phyloP scores from a whole-genome alignment of 2,113 vertebrate genomes.

The Apistogramma diplotaenia region DNA sequence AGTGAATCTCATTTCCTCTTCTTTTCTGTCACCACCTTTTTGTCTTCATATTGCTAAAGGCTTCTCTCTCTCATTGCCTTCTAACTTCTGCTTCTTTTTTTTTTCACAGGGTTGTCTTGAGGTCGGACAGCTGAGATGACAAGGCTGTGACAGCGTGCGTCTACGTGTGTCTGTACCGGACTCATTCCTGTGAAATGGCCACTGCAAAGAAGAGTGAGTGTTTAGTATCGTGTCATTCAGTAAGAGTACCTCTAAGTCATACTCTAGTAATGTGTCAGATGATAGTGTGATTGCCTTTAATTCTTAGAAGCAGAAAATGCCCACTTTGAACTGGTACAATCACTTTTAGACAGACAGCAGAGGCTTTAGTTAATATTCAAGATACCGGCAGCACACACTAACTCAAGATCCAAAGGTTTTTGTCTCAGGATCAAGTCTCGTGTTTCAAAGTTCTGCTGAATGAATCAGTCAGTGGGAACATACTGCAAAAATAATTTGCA shows the following conservation, averaged over 20 bases:
- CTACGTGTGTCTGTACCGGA: conserved; percentile 31
- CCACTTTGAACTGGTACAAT: neutral
- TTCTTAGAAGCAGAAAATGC: neutral
- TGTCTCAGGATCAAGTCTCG: neutral
- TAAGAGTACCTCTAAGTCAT: neutral
- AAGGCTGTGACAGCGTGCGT: conserved; percentile 58
- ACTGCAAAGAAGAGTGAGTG: conserved; percentile 76
- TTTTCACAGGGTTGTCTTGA: conserved; percentile 55
- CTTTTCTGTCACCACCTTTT: neutral
- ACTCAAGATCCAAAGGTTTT: neutral
- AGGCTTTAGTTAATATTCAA: neutral
- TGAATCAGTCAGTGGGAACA: neutral
- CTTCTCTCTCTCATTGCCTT: neutral
- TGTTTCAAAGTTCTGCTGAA: neutral
- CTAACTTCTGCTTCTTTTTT: neutral
- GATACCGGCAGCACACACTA: neutral
- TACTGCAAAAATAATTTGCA: neutral
- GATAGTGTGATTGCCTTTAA: neutral
- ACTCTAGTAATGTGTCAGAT: neutral
- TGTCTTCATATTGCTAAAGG: neutral
- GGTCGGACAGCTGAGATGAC: conserved; percentile 53
- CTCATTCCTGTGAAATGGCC: conserved; percentile 63
- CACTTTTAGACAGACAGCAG: neutral
- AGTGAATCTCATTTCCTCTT: neutral
- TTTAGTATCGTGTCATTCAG: neutral